Conservation (phyloP, 2,113 vertebrate genomes). For the Oceanodroma tethys region DNA sequence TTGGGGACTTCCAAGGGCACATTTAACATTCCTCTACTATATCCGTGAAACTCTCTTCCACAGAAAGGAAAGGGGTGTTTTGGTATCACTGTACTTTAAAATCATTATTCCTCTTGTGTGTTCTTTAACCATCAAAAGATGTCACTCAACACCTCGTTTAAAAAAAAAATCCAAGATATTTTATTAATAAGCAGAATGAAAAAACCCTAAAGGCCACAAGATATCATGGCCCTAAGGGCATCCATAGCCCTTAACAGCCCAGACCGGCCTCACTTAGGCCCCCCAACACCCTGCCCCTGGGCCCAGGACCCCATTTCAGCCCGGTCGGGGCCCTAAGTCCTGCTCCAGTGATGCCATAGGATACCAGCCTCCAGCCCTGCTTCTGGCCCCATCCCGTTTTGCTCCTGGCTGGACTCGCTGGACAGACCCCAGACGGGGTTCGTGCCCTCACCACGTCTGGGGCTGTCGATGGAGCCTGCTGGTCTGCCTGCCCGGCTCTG, state of each 20-base stretch:
- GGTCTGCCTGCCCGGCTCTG: background rate
- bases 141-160: background rate
- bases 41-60: background rate
- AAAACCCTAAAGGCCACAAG: background rate
- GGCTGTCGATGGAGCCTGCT: background rate
- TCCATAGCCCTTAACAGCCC: accelerated
- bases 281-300: background rate
- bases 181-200: background rate
- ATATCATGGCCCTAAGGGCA: background rate
- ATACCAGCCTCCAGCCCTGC: background rate
- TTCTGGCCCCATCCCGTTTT: background rate
- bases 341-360: background rate
- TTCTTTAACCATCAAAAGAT: background rate
- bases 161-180: background rate
- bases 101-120: background rate
- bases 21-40: background rate
- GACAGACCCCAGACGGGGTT: background rate
- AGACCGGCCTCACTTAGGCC: background rate
- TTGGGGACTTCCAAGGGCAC: background rate
- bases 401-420: background rate
- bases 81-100: background rate
- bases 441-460: background rate
- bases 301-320: background rate
- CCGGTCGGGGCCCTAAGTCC: background rate
- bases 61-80: background rate